Base-by-base conservation (phyloP, 1,140 invertebrate species). In the Eriocheir sinensis region DNA sequence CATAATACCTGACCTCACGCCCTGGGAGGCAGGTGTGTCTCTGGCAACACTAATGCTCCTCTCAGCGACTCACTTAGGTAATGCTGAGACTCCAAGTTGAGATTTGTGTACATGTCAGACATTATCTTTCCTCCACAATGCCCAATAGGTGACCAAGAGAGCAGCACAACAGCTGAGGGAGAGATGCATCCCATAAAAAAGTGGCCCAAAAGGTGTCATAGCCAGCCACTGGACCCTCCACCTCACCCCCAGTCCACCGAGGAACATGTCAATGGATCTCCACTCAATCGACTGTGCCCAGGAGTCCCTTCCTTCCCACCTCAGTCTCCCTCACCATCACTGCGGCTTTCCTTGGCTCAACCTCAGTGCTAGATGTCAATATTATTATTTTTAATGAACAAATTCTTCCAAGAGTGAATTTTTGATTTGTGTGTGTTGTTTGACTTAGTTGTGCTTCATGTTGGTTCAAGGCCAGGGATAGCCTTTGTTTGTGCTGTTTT, bases 241-340 rank as follows among this genome's bases (percentile, higher is more conserved):
- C 60, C 60, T 72, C 89, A 93, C 85, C 93, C n/a, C 93, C n/a
- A 93, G 89, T 86, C 93, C 93, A 93, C 85, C 79, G 93, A 79
- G 93, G 93, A 93, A 89, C 89, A 72, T 89, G 93, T 89, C 86
- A 88, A 89, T 60, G 86, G 93, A 93, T 93, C 85, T 93, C 93
- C 93, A 93, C 93, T 86, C 86, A 88, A 93, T 80, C 60, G 80
- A 91, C 80, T 85, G 53, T 92, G 94, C 94, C 94, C 94, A 94
- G 94, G 94, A 91, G 94, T 91, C 94, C 93, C 90, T 85, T 81
- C 88, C 79, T 89, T 60, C 44, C 30, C 89, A 72, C 60, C 53
- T 88, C 34, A 53, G 9, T 93, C 80, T 53, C 72, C 85, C 80
- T 44, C 91, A 85, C 32, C 30, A 80, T 92, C 60, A 30, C 30